Conservation (phyloP, 2,797 vertebrate species). For the Anabas testudineus region DNA sequence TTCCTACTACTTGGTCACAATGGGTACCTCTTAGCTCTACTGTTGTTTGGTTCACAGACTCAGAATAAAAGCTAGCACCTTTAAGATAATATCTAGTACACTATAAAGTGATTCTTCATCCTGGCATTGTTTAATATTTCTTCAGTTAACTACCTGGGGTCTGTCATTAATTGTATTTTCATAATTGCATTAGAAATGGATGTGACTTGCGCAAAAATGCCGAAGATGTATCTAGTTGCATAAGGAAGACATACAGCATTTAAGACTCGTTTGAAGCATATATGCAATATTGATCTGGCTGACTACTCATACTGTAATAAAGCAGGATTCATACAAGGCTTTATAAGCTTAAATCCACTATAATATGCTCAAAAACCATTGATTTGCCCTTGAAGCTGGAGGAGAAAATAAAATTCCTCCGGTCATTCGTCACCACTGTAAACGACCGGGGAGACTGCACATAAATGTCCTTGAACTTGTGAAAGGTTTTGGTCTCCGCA, state of each 20-base stretch:
- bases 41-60: slow-evolving; percentile 22
- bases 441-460: slow-evolving; percentile 97
- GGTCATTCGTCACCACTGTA: slow-evolving; percentile 89
- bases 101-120: slow-evolving; percentile 40
- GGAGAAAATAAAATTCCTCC: slow-evolving; percentile 95
- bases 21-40: background rate
- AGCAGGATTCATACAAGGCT: slow-evolving; percentile 8
- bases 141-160: slow-evolving; percentile 1
- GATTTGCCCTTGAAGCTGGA: slow-evolving; percentile 98
- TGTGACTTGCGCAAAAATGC: slow-evolving; percentile 25
- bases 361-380: slow-evolving; percentile 94
- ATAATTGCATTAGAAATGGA: slow-evolving; percentile 20
- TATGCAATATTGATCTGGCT: slow-evolving; percentile 16
- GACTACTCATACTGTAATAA: slow-evolving; percentile 2
- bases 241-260: slow-evolving; percentile 45
- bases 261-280: slow-evolving; percentile 40
- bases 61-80: slow-evolving; percentile 22
- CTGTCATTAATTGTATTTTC: slow-evolving; percentile 15
- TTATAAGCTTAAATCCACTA: slow-evolving; percentile 92
- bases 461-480: slow-evolving; percentile 96
- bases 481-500: slow-evolving; percentile 87
- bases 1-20: background rate
- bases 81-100: slow-evolving; percentile 13
- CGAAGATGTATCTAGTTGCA: slow-evolving; percentile 43
- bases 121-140: slow-evolving; percentile 20